Evolutionary conservation across 2,888 invertebrate species (phyloP).

Genomic region (Drosophila melanocephala): DNA sequence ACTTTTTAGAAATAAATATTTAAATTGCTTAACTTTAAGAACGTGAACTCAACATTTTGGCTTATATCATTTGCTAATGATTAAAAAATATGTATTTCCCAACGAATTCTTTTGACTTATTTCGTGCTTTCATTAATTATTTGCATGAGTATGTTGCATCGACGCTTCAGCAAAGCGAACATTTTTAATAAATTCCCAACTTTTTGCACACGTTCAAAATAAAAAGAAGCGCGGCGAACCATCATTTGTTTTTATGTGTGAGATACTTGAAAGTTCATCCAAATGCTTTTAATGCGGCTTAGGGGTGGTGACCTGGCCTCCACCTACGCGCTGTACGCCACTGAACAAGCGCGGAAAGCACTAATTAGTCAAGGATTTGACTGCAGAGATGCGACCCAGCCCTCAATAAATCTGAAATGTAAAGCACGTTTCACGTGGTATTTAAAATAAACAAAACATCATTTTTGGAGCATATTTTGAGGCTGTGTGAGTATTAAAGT

Average conservation of each 20-base stretch:
- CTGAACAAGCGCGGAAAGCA: conserved; percentile 29
- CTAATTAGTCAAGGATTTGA: conserved; percentile 73
- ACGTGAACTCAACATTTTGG: not conserved
- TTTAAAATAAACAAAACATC: conserved; percentile 59
- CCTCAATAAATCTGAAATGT: conserved; percentile 37
- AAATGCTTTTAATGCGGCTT: conserved; percentile 41
- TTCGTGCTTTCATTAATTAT: conserved; percentile 15
- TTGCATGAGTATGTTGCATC: conserved; percentile 31
- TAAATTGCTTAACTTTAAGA: not conserved
- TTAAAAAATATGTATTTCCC: not conserved
- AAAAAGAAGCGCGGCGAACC: conserved; percentile 23
- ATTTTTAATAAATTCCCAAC: conserved; percentile 66
- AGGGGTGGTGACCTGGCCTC: conserved; percentile 16
- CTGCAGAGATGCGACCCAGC: conserved; percentile 19
- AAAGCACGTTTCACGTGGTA: conserved; percentile 57
- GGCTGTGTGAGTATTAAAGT: conserved; percentile 8
- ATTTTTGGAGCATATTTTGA: conserved; percentile 15
- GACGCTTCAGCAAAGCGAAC: conserved; percentile 58
- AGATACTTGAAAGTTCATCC: conserved; percentile 56
- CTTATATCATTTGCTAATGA: not conserved
- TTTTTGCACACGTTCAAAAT: conserved; percentile 17
- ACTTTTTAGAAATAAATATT: not conserved
- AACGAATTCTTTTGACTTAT: not conserved
- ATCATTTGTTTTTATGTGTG: conserved; percentile 50
- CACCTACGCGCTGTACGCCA: not conserved